Evolutionary conservation across 2,888 invertebrate genomes (phyloP), one percentile per base, ranked within the genome.

Genomic region (Idaea straminata): DNA sequence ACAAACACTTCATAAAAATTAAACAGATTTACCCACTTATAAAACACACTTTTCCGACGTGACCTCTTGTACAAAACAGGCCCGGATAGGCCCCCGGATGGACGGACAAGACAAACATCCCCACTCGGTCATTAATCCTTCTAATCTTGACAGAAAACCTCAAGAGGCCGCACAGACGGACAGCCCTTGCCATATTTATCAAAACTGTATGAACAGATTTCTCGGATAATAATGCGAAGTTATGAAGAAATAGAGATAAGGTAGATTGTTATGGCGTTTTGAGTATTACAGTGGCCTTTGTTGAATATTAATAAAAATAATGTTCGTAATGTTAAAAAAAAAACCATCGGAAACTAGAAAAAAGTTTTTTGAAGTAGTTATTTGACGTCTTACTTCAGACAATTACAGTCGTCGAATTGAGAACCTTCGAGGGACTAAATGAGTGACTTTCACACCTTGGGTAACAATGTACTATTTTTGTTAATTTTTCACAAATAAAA

Each of bases 141-240:
- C 82, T 89, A 88, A 89, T 88, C 88, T 85, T 83, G 89, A 87
- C 89, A 82, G 84, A 86, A 83, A 85, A 82, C 84, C 83, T 47
- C 47, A 13, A 47, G 47, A 5, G 47, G 47, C 47, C 47, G 10
- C 47, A 47, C 13, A 47, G 47, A 47, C 47, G 13, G 36, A 5
- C 36, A 36, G 47, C 47, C 47, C 47, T 47, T 47, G 47, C 47
- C 47, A 47, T 47, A 47, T 47, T 47, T 47, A 47, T 47, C 47
- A 47, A 47, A 47, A 47, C 47, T 47, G 47, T 47, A 47, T 6
- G 47, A 47, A 47, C 47, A 47, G 47, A 47, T 47, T 47, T 47
- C 47, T 47, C 13, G 47, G 47, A 47, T 47, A 47, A 47, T 47
- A 47, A 47, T 47, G 47, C 47, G 47, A 47, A 47, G 47, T 47